phyloP scores from a whole-genome alignment of 2,888 invertebrate species.

The Esperia sulphurella region DNA sequence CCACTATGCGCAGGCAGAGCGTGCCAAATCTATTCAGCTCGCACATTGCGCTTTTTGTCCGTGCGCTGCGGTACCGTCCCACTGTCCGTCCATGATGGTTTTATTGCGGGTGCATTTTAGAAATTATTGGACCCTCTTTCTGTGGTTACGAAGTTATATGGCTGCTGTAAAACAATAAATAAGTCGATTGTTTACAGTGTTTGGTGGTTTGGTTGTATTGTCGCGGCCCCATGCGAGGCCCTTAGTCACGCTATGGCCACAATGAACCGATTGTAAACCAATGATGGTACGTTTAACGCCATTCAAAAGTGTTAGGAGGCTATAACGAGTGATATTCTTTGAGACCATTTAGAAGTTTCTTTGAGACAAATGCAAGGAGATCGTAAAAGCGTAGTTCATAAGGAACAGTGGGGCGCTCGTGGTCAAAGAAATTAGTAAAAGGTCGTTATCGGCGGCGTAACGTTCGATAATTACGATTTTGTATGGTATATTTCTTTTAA shows the following conservation, averaged over 20 bases:
- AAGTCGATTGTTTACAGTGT: conserved; percentile 64
- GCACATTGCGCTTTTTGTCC: conserved; percentile 22
- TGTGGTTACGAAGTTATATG: conserved; percentile 62
- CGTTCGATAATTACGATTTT: conserved; percentile 21
- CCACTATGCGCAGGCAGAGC: conserved; percentile 36
- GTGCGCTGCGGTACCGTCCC: conserved; percentile 20
- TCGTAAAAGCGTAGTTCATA: conserved; percentile 20
- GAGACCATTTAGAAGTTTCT: conserved; percentile 32
- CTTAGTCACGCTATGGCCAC: conserved; percentile 40
- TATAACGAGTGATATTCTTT: conserved; percentile 44
- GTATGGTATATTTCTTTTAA: conserved; percentile 6
- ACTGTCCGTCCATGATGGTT: conserved; percentile 66
- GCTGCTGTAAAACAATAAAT: conserved; percentile 75
- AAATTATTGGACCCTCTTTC: conserved; percentile 58
- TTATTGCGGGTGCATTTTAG: conserved; percentile 67
- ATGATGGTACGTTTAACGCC: conserved; percentile 51
- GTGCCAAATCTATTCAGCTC: conserved; percentile 58
- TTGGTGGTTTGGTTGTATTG: conserved; percentile 45
- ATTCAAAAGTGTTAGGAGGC: conserved; percentile 47
- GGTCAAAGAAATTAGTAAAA: conserved; percentile 33
- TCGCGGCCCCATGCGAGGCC: conserved; percentile 57
- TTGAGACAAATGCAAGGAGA: conserved; percentile 42
- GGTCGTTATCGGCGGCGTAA: conserved; percentile 42
- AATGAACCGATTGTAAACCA: conserved; percentile 42
- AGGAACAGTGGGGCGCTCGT: conserved; percentile 40